These are phyloP conservation scores for Phalanger gymnotis DNA, from an alignment of 2,797 vertebrate species.

Conservation along the genomic window DNA sequence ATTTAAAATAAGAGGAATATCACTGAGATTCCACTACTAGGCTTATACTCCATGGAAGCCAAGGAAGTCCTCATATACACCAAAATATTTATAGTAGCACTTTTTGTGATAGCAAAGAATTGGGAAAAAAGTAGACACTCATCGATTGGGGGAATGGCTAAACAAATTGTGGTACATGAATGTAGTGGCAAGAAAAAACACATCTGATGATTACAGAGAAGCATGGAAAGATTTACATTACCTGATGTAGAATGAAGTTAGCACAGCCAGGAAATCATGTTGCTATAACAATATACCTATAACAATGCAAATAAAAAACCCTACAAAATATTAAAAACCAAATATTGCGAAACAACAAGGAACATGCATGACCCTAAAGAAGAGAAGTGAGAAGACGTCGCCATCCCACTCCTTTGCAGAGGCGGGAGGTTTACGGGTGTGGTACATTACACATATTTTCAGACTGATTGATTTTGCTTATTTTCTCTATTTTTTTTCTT, in stretches of 20 bases:
- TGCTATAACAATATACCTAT: neutral
- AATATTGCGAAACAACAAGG: neutral
- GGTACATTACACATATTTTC: neutral
- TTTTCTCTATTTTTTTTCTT: neutral
- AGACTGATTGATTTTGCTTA: neutral
- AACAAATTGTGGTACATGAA: neutral
- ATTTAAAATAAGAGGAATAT: constrained; percentile 35
- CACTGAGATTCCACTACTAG: neutral
- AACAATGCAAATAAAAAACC: no score
- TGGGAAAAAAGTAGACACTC: neutral
- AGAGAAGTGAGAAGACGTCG: neutral
- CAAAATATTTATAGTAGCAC: neutral
- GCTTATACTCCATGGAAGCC: neutral
- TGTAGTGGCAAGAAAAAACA: neutral
- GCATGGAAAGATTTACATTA: neutral
- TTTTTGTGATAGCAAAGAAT: neutral
- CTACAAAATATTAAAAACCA: neutral
- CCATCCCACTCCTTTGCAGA: neutral
- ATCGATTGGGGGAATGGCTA: neutral
- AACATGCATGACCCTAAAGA: neutral
- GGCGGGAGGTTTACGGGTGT: neutral
- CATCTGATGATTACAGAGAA: neutral
- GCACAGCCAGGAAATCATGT: neutral
- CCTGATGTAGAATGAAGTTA: neutral
- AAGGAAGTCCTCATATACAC: neutral